These are phyloP conservation scores for Cephalotes varians DNA, from an alignment of 2,888 invertebrate genomes.

Conservation along the genomic window DNA sequence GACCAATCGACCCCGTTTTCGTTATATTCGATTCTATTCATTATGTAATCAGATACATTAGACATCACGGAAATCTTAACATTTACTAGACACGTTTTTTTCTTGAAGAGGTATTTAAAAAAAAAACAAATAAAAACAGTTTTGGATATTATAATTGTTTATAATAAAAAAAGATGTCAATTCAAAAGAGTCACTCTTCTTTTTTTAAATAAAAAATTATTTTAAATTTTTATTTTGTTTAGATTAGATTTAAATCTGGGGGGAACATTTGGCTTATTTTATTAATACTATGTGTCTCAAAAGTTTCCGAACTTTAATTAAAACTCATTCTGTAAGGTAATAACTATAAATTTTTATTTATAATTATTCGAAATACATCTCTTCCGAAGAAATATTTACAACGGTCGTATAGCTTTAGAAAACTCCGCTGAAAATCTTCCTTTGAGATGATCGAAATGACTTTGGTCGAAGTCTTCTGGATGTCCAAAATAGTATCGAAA, in stretches of 20 bases:
- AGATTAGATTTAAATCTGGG: background rate
- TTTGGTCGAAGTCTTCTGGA: no score
- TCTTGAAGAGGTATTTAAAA: background rate
- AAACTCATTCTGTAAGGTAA: no score
- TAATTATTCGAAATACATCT: no score
- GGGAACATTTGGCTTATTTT: background rate
- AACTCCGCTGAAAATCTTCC: no score
- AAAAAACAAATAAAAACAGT: background rate
- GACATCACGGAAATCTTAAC: background rate
- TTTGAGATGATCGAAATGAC: no score
- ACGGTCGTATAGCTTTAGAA: no score
- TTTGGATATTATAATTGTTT: background rate
- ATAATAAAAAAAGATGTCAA: background rate
- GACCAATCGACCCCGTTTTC: constrained; percentile 42
- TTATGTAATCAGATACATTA: background rate
- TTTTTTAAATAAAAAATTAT: background rate
- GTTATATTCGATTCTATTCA: constrained; percentile 5
- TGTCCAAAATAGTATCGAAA: no score
- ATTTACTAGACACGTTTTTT: background rate
- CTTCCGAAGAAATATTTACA: no score
- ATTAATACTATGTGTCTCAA: no score
- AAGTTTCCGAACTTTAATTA: no score
- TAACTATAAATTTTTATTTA: no score
- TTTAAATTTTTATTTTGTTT: background rate
- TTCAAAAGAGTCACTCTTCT: background rate